A percentile compares a stretch with the other conserved stretches of the same genome.
These are phyloP conservation scores for Cerastoderma edule DNA, from an alignment of 2,888 invertebrate genomes.

Conservation along the genomic window DNA sequence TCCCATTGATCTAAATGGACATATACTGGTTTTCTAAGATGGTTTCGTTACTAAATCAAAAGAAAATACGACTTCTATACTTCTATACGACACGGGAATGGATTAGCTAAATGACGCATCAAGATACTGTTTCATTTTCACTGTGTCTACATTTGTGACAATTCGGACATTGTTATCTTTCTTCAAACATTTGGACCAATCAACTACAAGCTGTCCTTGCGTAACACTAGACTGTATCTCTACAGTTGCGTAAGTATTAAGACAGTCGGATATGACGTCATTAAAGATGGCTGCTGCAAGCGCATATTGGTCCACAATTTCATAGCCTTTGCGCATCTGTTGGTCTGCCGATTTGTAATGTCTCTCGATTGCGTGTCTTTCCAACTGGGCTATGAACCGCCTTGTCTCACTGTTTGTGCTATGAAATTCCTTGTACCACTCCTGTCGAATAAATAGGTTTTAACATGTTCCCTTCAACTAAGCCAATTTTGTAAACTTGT, in stretches of 20 bases:
- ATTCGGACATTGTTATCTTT: conserved; percentile 41
- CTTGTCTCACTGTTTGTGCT: background rate
- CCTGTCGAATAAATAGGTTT: conserved; percentile 25
- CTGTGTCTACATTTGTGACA: conserved; percentile 35
- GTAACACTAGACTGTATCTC: conserved; percentile 49
- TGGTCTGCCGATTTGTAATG: conserved; percentile 32
- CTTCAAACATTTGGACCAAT: conserved; percentile 39
- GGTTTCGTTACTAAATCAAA: too few relatives aligned
- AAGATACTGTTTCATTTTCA: conserved; percentile 13
- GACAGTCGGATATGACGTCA: conserved; percentile 37
- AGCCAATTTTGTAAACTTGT: too few relatives aligned
- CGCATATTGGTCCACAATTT: conserved; percentile 49
- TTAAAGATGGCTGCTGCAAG: conserved; percentile 45
- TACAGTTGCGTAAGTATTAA: conserved; percentile 52
- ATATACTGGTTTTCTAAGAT: too few relatives aligned
- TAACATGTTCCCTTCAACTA: too few relatives aligned
- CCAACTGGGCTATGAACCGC: conserved; percentile 37
- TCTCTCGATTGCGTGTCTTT: conserved; percentile 38
- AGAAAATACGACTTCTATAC: too few relatives aligned
- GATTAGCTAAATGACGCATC: too few relatives aligned
- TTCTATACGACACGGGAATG: too few relatives aligned
- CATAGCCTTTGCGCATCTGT: conserved; percentile 30
- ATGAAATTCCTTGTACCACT: conserved; percentile 31
- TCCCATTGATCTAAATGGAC: too few relatives aligned
- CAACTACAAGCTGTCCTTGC: conserved; percentile 54